phyloP scores from a whole-genome alignment of 1,140 invertebrate species.

The Hycleus phaleratus region DNA sequence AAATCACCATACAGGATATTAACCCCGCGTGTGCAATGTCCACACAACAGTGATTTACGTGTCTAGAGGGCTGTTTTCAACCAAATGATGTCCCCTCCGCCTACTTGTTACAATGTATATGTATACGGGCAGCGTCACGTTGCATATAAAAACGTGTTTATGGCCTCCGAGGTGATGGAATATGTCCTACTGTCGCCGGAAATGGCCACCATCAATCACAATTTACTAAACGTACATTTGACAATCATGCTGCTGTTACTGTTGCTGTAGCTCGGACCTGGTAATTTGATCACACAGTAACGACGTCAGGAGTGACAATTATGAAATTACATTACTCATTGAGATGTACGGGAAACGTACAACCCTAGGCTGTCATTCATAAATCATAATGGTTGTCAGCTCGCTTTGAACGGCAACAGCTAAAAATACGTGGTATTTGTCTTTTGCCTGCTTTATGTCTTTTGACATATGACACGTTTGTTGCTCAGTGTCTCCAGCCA shows the following conservation, averaged over 20 bases:
- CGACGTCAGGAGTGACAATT: constrained; percentile 37
- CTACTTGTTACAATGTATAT: constrained; percentile 34
- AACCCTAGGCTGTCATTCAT: constrained; percentile 28
- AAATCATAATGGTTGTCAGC: constrained; percentile 33
- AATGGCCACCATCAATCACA: constrained; percentile 37
- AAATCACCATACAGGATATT: constrained; percentile 36
- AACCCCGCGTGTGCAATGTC: constrained; percentile 40
- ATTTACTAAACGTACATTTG: constrained; percentile 27
- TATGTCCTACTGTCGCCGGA: constrained; percentile 31
- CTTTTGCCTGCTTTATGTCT: constrained; percentile 27
- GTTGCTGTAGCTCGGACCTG: constrained; percentile 2
- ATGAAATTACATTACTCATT: constrained; percentile 39
- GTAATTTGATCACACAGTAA: constrained; percentile 27
- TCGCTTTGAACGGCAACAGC: constrained; percentile 22
- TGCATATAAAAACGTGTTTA: constrained; percentile 39
- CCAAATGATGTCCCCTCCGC: constrained; percentile 7
- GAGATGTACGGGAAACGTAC: constrained; percentile 33
- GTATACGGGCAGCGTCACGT: constrained; percentile 26
- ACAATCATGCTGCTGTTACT: constrained; percentile 8
- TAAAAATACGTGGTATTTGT: constrained; percentile 33
- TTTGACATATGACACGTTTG: constrained; percentile 27
- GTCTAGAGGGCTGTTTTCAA: constrained; percentile 37
- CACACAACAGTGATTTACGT: constrained; percentile 38
- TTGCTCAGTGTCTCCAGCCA: background rate
- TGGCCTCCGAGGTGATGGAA: constrained; percentile 35